Conservation (phyloP, 2,797 vertebrate species). For the Okamejei kenojei region DNA sequence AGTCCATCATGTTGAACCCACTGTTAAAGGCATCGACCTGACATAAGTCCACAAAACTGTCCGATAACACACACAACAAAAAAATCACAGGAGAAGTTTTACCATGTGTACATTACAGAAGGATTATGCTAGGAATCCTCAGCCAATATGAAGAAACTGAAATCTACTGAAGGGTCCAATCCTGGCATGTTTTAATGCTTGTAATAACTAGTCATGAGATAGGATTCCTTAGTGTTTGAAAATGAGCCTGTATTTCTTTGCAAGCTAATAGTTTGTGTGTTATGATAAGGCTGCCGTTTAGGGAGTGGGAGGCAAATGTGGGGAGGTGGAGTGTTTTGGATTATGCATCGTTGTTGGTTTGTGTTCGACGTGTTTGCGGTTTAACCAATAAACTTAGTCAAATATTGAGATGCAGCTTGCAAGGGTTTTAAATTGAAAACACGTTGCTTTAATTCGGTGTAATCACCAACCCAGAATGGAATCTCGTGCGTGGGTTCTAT, state of each 20-base stretch:
- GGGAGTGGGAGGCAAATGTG: not conserved
- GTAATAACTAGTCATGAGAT: not conserved
- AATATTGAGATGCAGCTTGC: not conserved
- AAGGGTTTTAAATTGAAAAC: not conserved
- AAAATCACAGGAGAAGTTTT: not conserved
- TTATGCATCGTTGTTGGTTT: not conserved
- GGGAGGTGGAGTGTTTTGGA: not conserved
- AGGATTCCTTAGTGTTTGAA: not conserved
- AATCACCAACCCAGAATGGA: not conserved
- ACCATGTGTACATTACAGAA: not conserved
- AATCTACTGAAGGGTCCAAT: not conserved
- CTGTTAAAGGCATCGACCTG: too few species aligned
- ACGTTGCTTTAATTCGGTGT: not conserved
- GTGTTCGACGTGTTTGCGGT: not conserved
- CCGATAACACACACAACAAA: too few species aligned
- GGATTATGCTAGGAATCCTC: not conserved
- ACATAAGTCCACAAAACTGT: not conserved
- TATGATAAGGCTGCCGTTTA: not conserved
- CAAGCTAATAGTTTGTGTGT: not conserved
- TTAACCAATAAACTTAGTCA: not conserved
- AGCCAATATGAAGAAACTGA: not conserved
- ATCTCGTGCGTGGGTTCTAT: not conserved
- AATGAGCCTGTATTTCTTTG: not conserved
- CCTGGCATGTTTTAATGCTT: not conserved
- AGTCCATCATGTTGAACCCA: not conserved